Conservation (phyloP, 1,140 invertebrate species). For the Manduca sexta region DNA sequence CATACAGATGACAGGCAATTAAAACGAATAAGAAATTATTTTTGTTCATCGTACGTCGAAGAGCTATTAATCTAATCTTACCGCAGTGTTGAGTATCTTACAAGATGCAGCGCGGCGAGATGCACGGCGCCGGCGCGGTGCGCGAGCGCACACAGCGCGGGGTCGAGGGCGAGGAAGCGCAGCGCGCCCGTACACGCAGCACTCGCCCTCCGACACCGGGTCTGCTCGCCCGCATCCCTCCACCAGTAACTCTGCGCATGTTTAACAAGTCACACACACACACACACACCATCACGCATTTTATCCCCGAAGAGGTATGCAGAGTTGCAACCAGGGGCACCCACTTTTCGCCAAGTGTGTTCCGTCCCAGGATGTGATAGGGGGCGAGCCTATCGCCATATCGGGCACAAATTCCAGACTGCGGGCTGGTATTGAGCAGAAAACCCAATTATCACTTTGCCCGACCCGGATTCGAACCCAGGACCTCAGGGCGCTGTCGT, state of each 20-base stretch:
- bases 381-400: too few relatives aligned
- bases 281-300: neutral
- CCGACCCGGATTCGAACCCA: too few relatives aligned
- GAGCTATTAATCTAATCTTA: slow-evolving; percentile 27
- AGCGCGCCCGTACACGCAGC: slow-evolving; percentile 88
- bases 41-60: neutral
- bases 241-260: slow-evolving; percentile 79
- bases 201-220: slow-evolving; percentile 82
- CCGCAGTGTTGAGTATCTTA: slow-evolving; percentile 85
- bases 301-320: neutral
- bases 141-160: slow-evolving; percentile 72
- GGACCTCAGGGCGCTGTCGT: too few relatives aligned
- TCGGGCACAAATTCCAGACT: too few relatives aligned
- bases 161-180: slow-evolving; percentile 87
- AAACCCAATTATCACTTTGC: too few relatives aligned
- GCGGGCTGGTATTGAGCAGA: too few relatives aligned
- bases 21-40: neutral
- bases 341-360: too few relatives aligned
- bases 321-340: neutral
- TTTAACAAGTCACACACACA: neutral
- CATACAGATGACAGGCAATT: neutral
- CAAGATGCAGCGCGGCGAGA: slow-evolving; percentile 83
- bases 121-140: slow-evolving; percentile 78
- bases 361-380: too few relatives aligned
- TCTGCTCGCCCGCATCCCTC: slow-evolving; percentile 82